Evolutionary conservation across 2,113 vertebrate species (phyloP), one percentile per base, ranked within the genome.

Genomic region (Prionailurus viverrinus): DNA sequence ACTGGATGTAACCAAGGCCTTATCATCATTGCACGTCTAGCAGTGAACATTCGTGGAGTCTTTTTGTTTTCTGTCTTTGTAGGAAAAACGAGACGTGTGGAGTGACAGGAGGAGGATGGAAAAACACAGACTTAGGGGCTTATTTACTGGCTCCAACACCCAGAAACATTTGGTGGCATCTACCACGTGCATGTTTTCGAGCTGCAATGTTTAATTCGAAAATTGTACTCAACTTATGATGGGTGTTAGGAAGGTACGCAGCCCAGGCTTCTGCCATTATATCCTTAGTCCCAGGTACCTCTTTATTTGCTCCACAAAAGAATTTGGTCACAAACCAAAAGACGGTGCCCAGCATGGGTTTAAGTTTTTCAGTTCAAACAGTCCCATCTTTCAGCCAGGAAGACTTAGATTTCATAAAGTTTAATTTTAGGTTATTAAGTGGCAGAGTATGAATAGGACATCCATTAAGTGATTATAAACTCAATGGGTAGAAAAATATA

Each of bases 341-440:
- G 31, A 48, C 11, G 61, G 21, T 81, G 5, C 1, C 21, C 36
- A 74, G 16, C 0, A 58, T 55, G 61, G 71, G 31, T 91, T 94
- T 87, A 87, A 51, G 21, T 21, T 94, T 74, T 87, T 58, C 4
- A 45, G 19, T 95, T 82, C 21, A 85, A 68, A 69, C 58, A 83
- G 29, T 68, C 18, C 12, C 61, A 33, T 87, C 16, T 79, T 94
- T 7, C 27, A 80, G 25, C 19, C 11, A 88, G 51, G 19, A 48
- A 94, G 9, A 84, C 39, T 78, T 58, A 41, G 85, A 68, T 82
- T 41, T 76, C 51, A 15, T 61, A 51, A 89, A 89, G 23, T 71
- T 97, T 96, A 91, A 82, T 73, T 95, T 88, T 58, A 53, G 85
- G 61, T 95, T 87, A 45, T 65, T 39, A 61, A 81, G 29, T 78